Evolutionary conservation across 2,888 invertebrate genomes (phyloP), one percentile per base, ranked within the genome.

Genomic region (Troides aeacus): DNA sequence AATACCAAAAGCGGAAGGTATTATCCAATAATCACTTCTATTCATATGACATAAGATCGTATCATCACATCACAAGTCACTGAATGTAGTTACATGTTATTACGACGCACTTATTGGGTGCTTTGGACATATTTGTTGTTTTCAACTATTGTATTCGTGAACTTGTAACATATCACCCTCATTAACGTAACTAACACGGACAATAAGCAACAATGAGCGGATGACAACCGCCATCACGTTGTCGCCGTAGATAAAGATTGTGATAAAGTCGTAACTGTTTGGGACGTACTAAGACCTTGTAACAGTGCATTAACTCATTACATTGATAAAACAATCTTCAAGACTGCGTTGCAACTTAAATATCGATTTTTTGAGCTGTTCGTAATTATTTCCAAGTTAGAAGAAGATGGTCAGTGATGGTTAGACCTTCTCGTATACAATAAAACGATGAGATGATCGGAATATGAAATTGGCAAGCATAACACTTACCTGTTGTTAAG

Each of bases 261-360:
- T 50, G 70, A 69, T 63, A 71, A 71, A 68, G 53, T 66, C 62
- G 58, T 68, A 10, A 62, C 61, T 53, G 63, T 58, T 53, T 21
- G 18, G 42, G 24, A 58, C 59, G 30, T 39, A 65, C 23, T 60
- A 42, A 64, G 65, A 36, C 24, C 53, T 36, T 74, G 74, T 77
- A 74, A 72, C 64, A 77, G 76, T 74, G 72, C 70, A 67, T 58
- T 66, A 69, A 72, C 74, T 72, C 76, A 66, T 78, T 76, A 77
- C 60, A 23, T 60, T 72, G 39, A 36, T 62, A 62, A 46, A 57
- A 58, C 57, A 18, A 12, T 58, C 23, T 23, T 7, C 23, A n/a
- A 6, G 53, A 53, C n/a, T 58, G 24, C 23, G 6, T 58, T 23
- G 10, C 12, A 18, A 7, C 57, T 10, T 21, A 8, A 21, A 57